Evolutionary conservation across 1,140 invertebrate species (phyloP).

Genomic region (Cydia splendana): DNA sequence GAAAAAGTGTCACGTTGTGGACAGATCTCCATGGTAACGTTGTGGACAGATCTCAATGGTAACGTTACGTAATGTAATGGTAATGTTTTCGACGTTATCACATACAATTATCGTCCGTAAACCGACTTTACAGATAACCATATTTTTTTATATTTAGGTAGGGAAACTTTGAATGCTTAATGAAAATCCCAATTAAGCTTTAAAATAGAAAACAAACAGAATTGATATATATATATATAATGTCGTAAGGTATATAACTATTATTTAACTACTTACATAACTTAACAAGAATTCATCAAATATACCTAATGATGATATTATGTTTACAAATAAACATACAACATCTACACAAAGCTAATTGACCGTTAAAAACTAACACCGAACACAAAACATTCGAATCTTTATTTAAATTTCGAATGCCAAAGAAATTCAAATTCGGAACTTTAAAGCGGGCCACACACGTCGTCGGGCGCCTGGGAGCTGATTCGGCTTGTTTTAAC

Average conservation of each 20-base stretch:
- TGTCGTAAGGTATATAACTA: background rate
- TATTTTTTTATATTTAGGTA: too few relatives aligned
- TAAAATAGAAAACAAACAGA: background rate
- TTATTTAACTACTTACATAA: background rate
- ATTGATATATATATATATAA: background rate
- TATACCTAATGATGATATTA: slow-evolving; percentile 19
- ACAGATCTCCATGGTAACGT: too few relatives aligned
- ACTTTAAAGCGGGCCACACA: slow-evolving; percentile 20
- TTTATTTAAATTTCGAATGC: slow-evolving; percentile 21
- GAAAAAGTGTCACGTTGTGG: too few relatives aligned
- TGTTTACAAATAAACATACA: slow-evolving; percentile 21
- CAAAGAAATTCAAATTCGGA: slow-evolving; percentile 19
- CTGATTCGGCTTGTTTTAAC: background rate
- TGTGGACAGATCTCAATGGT: too few relatives aligned
- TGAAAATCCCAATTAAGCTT: too few relatives aligned
- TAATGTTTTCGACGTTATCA: too few relatives aligned
- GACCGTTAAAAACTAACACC: slow-evolving; percentile 19
- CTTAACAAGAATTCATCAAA: background rate
- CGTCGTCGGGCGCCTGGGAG: slow-evolving; percentile 10
- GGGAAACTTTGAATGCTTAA: too few relatives aligned
- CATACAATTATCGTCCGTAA: too few relatives aligned
- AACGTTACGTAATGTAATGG: too few relatives aligned
- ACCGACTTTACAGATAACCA: too few relatives aligned
- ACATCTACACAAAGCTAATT: slow-evolving; percentile 4
- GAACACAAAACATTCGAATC: slow-evolving; percentile 19